Evolutionary conservation across 2,797 vertebrate genomes (phyloP).

Genomic region (Hydrophis major): DNA sequence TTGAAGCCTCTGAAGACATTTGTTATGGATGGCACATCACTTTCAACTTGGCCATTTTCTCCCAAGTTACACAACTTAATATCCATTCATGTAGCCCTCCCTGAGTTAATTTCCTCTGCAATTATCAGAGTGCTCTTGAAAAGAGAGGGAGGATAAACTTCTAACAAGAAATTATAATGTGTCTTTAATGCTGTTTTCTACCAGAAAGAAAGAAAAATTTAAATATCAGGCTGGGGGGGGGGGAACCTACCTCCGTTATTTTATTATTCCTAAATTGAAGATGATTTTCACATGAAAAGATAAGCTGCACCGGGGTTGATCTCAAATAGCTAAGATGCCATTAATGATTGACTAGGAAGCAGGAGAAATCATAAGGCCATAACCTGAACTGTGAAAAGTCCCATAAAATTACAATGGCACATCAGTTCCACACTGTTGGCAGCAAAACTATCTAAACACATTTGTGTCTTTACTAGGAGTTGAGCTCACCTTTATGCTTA

Average conservation of each 20-base stretch:
- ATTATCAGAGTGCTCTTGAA: not conserved
- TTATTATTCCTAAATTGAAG: not conserved
- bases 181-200: not conserved
- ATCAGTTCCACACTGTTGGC: not conserved
- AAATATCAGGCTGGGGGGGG: not conserved
- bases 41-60: not conserved
- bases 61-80: slow-evolving; percentile 22
- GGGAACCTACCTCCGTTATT: not conserved
- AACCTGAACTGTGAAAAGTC: not conserved
- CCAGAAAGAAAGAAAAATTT: not conserved
- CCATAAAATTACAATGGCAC: not conserved
- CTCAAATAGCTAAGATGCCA: not conserved
- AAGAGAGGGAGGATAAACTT: not conserved
- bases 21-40: slow-evolving; percentile 37
- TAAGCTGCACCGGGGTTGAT: not conserved
- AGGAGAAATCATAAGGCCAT: not conserved
- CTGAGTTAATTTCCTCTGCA: slow-evolving; percentile 32
- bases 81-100: slow-evolving; percentile 12
- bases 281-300: not conserved
- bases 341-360: not conserved
- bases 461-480: not conserved
- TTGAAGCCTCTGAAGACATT: not conserved
- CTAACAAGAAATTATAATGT: not conserved
- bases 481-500: not conserved
- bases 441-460: not conserved